Evolutionary conservation across 2,797 vertebrate species (phyloP), one percentile per base, ranked within the genome.

Genomic region (Danio kyathit): DNA sequence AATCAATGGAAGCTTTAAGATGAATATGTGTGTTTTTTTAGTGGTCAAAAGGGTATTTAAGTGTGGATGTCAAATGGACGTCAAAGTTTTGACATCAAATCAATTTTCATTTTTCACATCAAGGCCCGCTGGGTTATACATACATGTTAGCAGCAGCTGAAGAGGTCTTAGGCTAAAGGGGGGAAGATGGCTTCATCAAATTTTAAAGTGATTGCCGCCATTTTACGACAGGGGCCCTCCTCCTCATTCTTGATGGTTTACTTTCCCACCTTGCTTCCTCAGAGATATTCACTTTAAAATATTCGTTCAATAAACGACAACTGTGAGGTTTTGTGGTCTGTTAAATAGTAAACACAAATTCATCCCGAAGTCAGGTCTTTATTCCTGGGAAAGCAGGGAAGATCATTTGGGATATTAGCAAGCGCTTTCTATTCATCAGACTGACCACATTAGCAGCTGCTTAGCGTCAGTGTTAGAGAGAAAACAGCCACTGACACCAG

Each of bases 241-340:
- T 56, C 14, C 4, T 51, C 29, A 52, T 59, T 41, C 52, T 38
- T n/a, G 69, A 69, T 56, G 19, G 49, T 49, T 49, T 16, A 14
- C 40, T 12, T 16, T 60, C 12, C 61, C 14, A 69, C 29, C 54
- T 49, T 19, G 5, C 4, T 41, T 60, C 76, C 76, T 60, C 29
- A 61, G 65, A 70, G 54, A 51, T 19, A 41, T 69, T 57, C 29
- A 48, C 61, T 79, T 65, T 5, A 43, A 77, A 69, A 48, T 49
- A 16, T 29, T 44, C 14, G 54, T 69, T 38, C 49, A 75, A 9
- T 46, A 48, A 16, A 65, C 16, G 48, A 64, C 66, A 72, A 82
- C 54, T 41, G 60, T 72, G 66, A 73, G 83, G 66, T 61, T 73
- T 86, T 83, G 85, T 86, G 85, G 85, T 83, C 71, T 76, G 75